phyloP scores from a whole-genome alignment of 1,140 invertebrate genomes.

The Antheraea pernyi region DNA sequence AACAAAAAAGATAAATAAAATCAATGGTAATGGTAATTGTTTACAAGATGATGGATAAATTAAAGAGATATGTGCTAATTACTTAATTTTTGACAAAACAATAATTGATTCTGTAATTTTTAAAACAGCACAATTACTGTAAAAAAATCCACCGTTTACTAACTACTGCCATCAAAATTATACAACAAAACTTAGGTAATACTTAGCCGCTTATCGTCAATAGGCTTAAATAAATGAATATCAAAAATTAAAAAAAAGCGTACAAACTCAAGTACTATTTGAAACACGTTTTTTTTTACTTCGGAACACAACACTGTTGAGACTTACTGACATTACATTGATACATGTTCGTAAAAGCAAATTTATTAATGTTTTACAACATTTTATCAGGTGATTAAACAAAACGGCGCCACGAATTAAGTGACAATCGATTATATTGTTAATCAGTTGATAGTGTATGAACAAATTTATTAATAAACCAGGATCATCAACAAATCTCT shows the following conservation, averaged over 20 bases:
- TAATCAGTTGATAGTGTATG: not conserved
- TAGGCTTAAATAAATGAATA: not conserved
- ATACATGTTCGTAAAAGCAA: not conserved
- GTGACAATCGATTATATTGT: conserved; percentile 8
- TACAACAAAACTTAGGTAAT: no score
- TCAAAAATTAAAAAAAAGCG: not conserved
- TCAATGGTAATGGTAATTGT: no score
- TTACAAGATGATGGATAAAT: no score
- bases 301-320: not conserved
- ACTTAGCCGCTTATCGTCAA: not conserved
- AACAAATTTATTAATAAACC: not conserved
- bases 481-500: not conserved
- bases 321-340: not conserved
- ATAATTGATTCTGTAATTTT: no score
- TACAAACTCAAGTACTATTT: not conserved
- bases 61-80: no score
- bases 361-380: not conserved
- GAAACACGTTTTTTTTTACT: not conserved
- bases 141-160: no score
- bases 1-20: no score
- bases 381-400: not conserved
- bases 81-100: no score
- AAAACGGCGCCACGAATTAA: conserved; percentile 5
- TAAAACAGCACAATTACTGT: no score
- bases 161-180: no score